phyloP scores from a whole-genome alignment of 1,140 invertebrate genomes.

The Hycleus phaleratus region DNA sequence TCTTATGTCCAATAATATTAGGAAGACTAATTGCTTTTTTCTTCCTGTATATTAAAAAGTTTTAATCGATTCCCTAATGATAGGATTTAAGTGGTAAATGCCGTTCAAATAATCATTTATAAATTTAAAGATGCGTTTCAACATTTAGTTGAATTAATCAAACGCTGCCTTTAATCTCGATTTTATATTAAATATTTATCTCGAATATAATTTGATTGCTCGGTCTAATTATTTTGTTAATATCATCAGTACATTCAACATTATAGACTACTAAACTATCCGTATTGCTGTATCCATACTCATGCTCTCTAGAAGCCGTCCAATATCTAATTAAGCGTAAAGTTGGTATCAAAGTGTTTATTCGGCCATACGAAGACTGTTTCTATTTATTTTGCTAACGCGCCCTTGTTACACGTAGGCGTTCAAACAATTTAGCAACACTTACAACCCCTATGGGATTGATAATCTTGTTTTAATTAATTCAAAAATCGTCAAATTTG shows the following conservation, averaged over 20 bases:
- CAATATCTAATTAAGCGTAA: constrained; percentile 19
- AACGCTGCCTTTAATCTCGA: too few species aligned
- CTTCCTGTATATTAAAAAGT: too few species aligned
- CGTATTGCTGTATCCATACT: neutral
- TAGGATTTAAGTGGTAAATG: too few species aligned
- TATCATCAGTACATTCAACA: constrained; percentile 1
- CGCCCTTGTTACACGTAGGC: constrained; percentile 7
- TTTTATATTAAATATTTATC: too few species aligned
- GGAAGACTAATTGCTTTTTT: too few species aligned
- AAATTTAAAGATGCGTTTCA: too few species aligned
- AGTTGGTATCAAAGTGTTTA: constrained; percentile 18
- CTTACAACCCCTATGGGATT: neutral
- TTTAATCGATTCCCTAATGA: too few species aligned
- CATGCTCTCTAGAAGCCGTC: neutral
- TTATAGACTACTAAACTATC: neutral
- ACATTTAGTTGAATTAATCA: too few species aligned
- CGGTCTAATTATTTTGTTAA: constrained; percentile 15
- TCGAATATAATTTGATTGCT: neutral
- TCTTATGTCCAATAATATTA: too few species aligned
- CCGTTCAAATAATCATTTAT: too few species aligned
- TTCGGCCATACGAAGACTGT: constrained; percentile 12
- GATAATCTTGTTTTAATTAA: neutral
- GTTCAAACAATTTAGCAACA: constrained; percentile 1
- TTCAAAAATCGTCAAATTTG: too few species aligned
- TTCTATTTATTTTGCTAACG: constrained; percentile 19